A percentile compares a stretch with the other conserved stretches of the same genome.
Evolutionary conservation across 2,888 invertebrate species (phyloP).

Genomic region (Volucella inflata): DNA sequence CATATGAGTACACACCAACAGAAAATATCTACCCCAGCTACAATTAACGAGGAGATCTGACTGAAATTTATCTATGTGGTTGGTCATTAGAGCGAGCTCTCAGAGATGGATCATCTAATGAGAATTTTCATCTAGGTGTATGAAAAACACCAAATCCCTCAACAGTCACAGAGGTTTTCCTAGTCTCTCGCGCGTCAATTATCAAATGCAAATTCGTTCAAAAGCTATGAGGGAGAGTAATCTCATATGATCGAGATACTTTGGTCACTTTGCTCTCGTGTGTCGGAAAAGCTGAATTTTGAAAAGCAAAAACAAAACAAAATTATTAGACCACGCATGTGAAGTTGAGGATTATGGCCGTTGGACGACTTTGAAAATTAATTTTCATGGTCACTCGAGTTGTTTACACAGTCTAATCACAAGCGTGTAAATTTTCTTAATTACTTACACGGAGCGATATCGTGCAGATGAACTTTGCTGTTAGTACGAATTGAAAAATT

Average conservation of each 20-base stretch:
- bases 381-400: slow-evolving; percentile 28
- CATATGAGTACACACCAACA: slow-evolving; percentile 1
- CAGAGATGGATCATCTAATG: slow-evolving; percentile 24
- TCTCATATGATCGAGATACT: not conserved
- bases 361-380: slow-evolving; percentile 24
- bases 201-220: no score
- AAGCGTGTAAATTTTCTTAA: slow-evolving; percentile 10
- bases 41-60: slow-evolving; percentile 14
- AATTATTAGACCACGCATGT: slow-evolving; percentile 41
- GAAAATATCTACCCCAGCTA: not conserved
- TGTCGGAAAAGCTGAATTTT: slow-evolving; percentile 17
- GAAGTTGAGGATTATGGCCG: slow-evolving; percentile 30
- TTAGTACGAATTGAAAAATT: no score
- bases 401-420: slow-evolving; percentile 12
- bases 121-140: no score
- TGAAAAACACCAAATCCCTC: no score
- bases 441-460: not conserved
- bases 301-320: not conserved
- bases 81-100: not conserved
- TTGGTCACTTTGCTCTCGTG: not conserved
- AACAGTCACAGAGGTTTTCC: not conserved
- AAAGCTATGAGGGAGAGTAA: no score
- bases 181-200: no score
- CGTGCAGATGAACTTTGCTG: not conserved
- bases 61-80: slow-evolving; percentile 10